These are phyloP conservation scores for Orchesellides sinensis DNA, from an alignment of 2,888 invertebrate genomes.

Conservation along the genomic window DNA sequence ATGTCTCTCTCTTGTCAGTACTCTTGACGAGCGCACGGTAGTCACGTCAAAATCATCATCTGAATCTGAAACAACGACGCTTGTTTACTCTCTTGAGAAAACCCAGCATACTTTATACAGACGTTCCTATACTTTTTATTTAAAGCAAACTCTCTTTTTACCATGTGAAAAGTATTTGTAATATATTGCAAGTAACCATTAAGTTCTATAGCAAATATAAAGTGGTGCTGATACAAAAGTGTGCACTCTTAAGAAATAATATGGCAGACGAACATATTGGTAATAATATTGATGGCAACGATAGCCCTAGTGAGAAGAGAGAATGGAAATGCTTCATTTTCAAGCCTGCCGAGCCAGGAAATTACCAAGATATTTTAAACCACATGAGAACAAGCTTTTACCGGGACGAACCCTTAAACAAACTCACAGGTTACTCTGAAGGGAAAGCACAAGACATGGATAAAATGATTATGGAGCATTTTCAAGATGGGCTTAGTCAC, in stretches of 20 bases:
- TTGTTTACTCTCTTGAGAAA: too few relatives aligned
- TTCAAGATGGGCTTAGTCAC: conserved; percentile 66
- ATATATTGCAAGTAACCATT: too few relatives aligned
- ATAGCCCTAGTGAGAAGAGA: conserved; percentile 6
- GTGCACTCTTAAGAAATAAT: not conserved
- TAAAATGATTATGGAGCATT: conserved; percentile 64
- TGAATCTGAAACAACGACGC: too few relatives aligned
- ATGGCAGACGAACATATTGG: conserved; percentile 2
- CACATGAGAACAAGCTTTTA: conserved; percentile 67
- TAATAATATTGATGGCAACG: not conserved
- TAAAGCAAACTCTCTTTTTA: too few relatives aligned
- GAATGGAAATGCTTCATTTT: conserved; percentile 68
- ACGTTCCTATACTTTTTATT: too few relatives aligned
- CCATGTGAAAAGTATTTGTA: too few relatives aligned
- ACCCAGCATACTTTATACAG: too few relatives aligned
- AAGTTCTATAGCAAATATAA: too few relatives aligned
- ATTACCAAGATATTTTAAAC: conserved; percentile 62
- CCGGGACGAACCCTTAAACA: conserved; percentile 68
- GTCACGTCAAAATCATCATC: too few relatives aligned
- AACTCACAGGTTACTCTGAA: conserved; percentile 66
- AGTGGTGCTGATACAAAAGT: too few relatives aligned
- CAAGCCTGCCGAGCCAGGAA: conserved; percentile 64
- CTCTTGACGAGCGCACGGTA: too few relatives aligned
- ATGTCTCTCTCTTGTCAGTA: too few relatives aligned
- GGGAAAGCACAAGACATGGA: conserved; percentile 71